Percentiles rank a stretch among this genome's conserved stretches.
These are phyloP conservation scores for Xenopus laevis DNA, from an alignment of 2,113 vertebrate genomes.

Conservation along the genomic window DNA sequence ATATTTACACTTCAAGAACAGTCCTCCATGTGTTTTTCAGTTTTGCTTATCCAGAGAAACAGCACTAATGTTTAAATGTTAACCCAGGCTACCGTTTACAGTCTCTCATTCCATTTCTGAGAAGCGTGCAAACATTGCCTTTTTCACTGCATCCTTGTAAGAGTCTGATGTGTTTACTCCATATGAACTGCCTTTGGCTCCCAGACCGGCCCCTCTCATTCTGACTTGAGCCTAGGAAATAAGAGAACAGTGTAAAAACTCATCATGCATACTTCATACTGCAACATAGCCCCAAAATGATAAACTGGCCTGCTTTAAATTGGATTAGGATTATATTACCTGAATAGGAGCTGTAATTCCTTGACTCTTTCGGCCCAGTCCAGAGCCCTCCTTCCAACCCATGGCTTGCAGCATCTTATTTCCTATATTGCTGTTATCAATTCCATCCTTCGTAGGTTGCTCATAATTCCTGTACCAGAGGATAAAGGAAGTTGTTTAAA, in stretches of 20 bases:
- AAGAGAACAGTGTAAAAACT: constrained; percentile 7
- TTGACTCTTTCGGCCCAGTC: constrained; percentile 92
- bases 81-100: too few species aligned
- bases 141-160: constrained; percentile 94
- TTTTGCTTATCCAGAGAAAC: background rate
- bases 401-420: constrained; percentile 99
- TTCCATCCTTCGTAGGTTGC: constrained; percentile 95
- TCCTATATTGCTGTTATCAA: constrained; percentile 95
- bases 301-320: too few species aligned
- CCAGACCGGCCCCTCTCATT: constrained; percentile 89
- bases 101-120: constrained; percentile 80
- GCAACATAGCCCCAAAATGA: too few species aligned
- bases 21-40: background rate
- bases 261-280: too few species aligned
- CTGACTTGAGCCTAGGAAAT: constrained; percentile 83
- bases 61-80: too few species aligned
- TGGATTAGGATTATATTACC: constrained; percentile 59
- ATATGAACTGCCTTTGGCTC: constrained; percentile 91
- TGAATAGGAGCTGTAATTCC: constrained; percentile 95
- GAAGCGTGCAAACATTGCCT: constrained; percentile 99
- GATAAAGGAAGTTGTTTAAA: background rate
- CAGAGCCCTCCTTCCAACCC: constrained; percentile 97
- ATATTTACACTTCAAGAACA: constrained; percentile 19
- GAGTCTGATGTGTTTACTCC: constrained; percentile 87
- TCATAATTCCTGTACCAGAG: constrained; percentile 83